Evolutionary conservation across 2,113 vertebrate species (phyloP), one percentile per base, ranked within the genome.

Genomic region (Bos indicus): DNA sequence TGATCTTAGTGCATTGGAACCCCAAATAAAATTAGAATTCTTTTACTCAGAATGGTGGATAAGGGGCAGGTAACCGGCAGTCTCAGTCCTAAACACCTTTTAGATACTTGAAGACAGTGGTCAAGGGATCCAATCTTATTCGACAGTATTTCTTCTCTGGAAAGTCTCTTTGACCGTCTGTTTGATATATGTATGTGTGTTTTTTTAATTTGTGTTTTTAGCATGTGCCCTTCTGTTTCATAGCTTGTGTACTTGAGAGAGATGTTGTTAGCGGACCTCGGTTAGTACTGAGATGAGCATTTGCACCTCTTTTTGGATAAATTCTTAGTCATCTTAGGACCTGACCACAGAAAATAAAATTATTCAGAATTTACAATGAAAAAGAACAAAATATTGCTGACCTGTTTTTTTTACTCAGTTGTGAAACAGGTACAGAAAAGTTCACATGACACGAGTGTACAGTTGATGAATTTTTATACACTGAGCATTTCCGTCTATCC

Each of bases 341-440:
- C 43, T 83, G 26, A 57, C 67, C 8, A 89, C 94, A 98, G n/a
- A 89, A 97, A 94, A 30, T 40, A 83, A 88, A 88, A 82, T 67
- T 62, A 11, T 95, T 95, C 10, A 83, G n/a, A 97, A 91, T 59
- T 56, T 88, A 97, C 23, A 80, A 86, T 92, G 64, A 88, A 78
- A 90, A 81, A 82, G 60, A 88, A 23, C 2, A 52, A 94, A 77
- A 4, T 93, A 94, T 91, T 95, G 46, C 74, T 93, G 2, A 91
- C 36, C 26, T 97, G 2, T 74, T 94, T 83, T 64, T 54, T 81
- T 60, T 64, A 82, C 6, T 93, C 17, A 67, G 74, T 4, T 74
- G 46, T 86, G 59, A 96, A 96, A 88, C 40, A 62, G 40, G n/a
- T 64, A 52, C 6, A 59, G 81, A 62, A 89, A 89, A 30, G 6